phyloP scores from a whole-genome alignment of 2,888 invertebrate species.

The Selenia dentaria region DNA sequence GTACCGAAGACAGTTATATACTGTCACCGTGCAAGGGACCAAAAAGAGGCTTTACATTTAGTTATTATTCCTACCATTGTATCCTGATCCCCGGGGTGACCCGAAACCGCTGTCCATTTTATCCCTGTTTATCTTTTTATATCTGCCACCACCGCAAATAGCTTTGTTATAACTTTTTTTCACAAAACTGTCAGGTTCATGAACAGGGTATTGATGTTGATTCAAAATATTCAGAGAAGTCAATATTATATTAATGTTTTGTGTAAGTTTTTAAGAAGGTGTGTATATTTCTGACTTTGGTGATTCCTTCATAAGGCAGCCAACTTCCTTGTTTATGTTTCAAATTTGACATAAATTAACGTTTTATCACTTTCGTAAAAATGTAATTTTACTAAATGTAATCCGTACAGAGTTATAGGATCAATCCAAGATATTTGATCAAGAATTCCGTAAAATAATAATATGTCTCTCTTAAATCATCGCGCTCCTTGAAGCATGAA shows the following conservation, averaged over 20 bases:
- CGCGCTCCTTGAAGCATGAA: constrained; percentile 15
- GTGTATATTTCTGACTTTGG: too few species aligned
- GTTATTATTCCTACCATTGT: constrained; percentile 14
- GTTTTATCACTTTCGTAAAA: too few species aligned
- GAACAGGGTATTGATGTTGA: not conserved
- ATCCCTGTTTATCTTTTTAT: constrained; percentile 14
- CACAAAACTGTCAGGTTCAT: not conserved
- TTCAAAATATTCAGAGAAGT: not conserved
- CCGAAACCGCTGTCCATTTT: constrained; percentile 10
- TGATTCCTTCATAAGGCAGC: too few species aligned
- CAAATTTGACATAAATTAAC: too few species aligned
- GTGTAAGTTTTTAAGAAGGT: too few species aligned
- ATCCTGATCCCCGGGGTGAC: constrained; percentile 8
- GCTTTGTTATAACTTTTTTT: constrained; percentile 4
- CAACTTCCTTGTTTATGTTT: too few species aligned
- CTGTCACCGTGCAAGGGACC: constrained; percentile 9
- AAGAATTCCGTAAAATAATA: constrained; percentile 1
- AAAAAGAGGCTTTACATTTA: constrained; percentile 14
- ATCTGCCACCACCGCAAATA: not conserved
- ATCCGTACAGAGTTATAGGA: too few species aligned
- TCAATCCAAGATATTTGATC: not conserved
- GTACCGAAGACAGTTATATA: constrained; percentile 3
- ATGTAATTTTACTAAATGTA: too few species aligned
- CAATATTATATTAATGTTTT: too few species aligned
- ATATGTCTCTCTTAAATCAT: constrained; percentile 6